A percentile compares a stretch with the other conserved stretches of the same genome.
Conservation (phyloP, 2,113 vertebrate genomes). For the Electrona antarctica region DNA sequence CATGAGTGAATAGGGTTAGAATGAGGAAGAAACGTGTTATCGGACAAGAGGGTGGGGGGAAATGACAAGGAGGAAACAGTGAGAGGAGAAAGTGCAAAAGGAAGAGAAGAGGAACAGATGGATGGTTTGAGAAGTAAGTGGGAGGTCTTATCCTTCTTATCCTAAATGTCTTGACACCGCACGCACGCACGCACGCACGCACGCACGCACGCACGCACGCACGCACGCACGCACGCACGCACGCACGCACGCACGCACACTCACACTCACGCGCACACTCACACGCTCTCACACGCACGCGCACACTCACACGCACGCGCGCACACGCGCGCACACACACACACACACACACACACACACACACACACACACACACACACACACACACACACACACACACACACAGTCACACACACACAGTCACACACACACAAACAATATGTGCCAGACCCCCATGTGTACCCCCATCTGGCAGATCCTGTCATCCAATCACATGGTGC, state of each 20-base stretch:
- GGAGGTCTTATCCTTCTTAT: background rate
- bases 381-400: background rate
- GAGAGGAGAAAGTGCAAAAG: background rate
- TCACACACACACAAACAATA: too few relatives aligned
- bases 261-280: too few relatives aligned
- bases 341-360: background rate
- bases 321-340: too few relatives aligned
- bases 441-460: too few relatives aligned
- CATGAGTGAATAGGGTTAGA: background rate
- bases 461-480: too few relatives aligned
- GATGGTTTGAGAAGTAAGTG: background rate
- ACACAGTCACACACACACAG: too few relatives aligned
- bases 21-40: background rate
- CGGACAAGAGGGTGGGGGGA: background rate
- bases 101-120: background rate
- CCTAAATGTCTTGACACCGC: background rate
- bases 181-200: too few relatives aligned
- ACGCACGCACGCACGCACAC: background rate
- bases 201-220: background rate
- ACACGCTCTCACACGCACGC: too few relatives aligned
- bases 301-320: too few relatives aligned
- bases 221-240: background rate
- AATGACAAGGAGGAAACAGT: background rate
- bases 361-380: background rate
- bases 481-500: too few relatives aligned